Evolutionary conservation across 2,888 invertebrate species (phyloP), one percentile per base, ranked within the genome.

Genomic region (Pantelozetes paolii): DNA sequence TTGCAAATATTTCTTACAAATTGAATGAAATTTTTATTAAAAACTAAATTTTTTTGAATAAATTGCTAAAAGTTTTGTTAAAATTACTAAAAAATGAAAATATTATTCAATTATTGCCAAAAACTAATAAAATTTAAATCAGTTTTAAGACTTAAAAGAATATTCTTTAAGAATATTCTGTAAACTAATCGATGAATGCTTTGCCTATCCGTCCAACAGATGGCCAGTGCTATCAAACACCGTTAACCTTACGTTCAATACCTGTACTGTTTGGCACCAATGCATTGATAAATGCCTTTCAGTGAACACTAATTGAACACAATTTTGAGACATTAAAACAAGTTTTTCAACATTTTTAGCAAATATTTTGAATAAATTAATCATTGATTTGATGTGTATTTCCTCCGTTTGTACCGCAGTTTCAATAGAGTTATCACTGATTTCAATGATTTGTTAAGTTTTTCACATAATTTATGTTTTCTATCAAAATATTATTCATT

Each of bases 161-260:
- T 11, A 45, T 45, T 45, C 45, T 54, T 26, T 26, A 8, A 57
- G 57, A 57, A 57, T 57, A 57, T 57, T 57, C 57, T 57, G 30
- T 57, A 28, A 30, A 57, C 6, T 18, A 57, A 15, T 57, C 18
- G 57, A 45, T 45, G 15, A 15, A 45, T 15, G 45, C 45, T 15
- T 45, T 45, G 11, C 28, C 2, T 6, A 13, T 30, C 13, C 15
- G 30, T 15, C 18, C 30, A 30, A 2, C 23, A 57, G 57, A 30
- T 28, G 57, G 57, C 57, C 13, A 57, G 28, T 13, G 57, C 57
- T 18, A 15, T 13, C 28, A 18, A 23, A 57, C 28, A 28, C 3
- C 26, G n/a, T 8, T 1, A 50, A 18, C 20, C 20, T 1, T 18
- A n/a, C 1, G 1, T 50, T 20, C 18, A n/a, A n/a, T n/a, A n/a